Evolutionary conservation across 2,113 vertebrate species (phyloP).

Genomic region (Falcunculus frontatus): DNA sequence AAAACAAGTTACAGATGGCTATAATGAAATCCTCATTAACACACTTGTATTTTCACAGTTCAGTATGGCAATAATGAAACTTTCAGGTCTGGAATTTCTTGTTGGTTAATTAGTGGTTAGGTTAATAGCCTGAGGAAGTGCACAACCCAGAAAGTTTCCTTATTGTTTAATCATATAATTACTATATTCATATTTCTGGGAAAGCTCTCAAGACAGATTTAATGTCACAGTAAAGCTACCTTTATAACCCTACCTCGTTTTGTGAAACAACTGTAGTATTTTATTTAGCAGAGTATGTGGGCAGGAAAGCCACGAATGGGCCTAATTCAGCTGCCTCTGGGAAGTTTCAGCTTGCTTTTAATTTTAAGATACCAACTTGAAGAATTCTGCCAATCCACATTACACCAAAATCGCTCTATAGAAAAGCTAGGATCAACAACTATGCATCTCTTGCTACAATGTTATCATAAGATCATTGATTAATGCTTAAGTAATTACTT

Average conservation of each 20-base stretch:
- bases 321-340: neutral
- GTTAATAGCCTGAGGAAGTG: constrained; percentile 41
- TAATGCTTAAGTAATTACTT: neutral
- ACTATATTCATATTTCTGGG: constrained; percentile 13
- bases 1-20: constrained; percentile 53
- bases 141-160: constrained; percentile 24
- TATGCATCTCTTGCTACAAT: neutral
- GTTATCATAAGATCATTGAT: neutral
- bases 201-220: constrained; percentile 30
- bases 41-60: constrained; percentile 46
- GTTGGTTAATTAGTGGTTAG: constrained; percentile 53
- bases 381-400: neutral
- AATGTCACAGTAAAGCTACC: constrained; percentile 23
- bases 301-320: neutral
- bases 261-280: constrained; percentile 6
- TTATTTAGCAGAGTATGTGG: neutral
- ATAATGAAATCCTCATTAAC: constrained; percentile 53
- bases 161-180: constrained; percentile 49
- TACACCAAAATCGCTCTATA: neutral
- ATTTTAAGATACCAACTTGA: neutral
- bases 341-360: neutral
- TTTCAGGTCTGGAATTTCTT: constrained; percentile 43
- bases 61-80: constrained; percentile 38
- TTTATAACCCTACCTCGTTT: neutral
- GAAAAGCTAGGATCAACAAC: neutral